Base-by-base conservation (phyloP, 2,888 invertebrate species). In the Trichopoda pennipes region DNA sequence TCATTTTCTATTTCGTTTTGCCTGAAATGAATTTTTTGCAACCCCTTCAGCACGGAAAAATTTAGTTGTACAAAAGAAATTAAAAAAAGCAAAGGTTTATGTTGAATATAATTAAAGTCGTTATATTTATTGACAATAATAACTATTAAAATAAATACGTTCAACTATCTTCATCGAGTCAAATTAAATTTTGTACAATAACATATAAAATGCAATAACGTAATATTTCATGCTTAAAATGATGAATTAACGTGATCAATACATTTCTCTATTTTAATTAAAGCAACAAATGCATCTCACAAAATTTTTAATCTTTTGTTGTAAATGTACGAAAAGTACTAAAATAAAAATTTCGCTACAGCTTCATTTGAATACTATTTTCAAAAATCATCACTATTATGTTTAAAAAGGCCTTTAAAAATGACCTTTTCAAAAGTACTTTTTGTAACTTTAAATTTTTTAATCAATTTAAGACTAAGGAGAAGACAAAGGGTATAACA, bases 91-190 rank as follows among this genome's bases (percentile, higher is more conserved):
- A 63, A 73, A 79, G 61, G 79, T 82, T 82, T 82, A 82, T 82
- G 82, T 72, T 76, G 61, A 79, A 63, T 82, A 79, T 79, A 79
- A 82, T 82, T 82, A 82, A 79, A 79, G 82, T 79, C 79, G 76
- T 82, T 82, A 76, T 55, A 68, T 72, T 82, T 79, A 82, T 82
- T 79, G 79, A 68, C 75, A 79, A 82, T 79, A 79, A 79, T 79
- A 79, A 72, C 75, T 61, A 76, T 79, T 73, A 72, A 82, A 76
- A 49, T 56, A 63, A 61, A 70, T 70, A 66, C 73, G 23, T 35
- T 63, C 63, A 16, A 58, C 51, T 66, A n/a, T n/a, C n/a, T n/a
- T n/a, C n/a, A n/a, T n/a, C 60, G 56, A 66, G 60, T 51, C 49
- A 19, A 42, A 68, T 53, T 32, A 38, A 66, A 47, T 49, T 56